Evolutionary conservation across 1,140 invertebrate genomes (phyloP), one percentile per base, ranked within the genome.

Genomic region (Neocloeon triangulifer): DNA sequence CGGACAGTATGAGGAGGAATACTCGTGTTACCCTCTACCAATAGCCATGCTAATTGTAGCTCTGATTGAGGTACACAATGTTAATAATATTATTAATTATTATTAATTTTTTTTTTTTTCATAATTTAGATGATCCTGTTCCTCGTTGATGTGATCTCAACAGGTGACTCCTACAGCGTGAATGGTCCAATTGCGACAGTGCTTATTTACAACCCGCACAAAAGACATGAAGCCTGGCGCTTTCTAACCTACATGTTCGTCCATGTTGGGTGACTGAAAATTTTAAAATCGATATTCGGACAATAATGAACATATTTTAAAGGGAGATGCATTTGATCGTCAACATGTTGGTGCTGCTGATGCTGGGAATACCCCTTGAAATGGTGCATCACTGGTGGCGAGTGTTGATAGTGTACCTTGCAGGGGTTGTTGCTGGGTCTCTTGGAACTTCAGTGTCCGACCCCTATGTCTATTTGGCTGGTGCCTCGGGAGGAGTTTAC

Each of bases 231-330:
- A 58, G 73, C 70, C 0, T 97, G 86, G 86, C 63, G 92, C 42
- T 97, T 75, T 50, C 29, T 95, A 6, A 80, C 81, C 2, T 97
- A 97, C 49, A 94, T 95, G 82, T 75, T 96, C 48, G 88, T 97
- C 20, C 91, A 96, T 55, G 74, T 88, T 35, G 86, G 86, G 76
- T 77, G 51, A 62, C 66, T 5, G 26, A 17, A 18, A 18, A 34
- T 7, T 14, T 32, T 10, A 6, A 10, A 23, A 8, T 14, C 23
- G 17, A 10, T 7, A 8, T 19, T 8, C 7, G 8, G 19, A 10
- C 19, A 9, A 8, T 9, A 22, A 23, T n/a, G n/a, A n/a, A 12
- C 17, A 10, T n/a, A 30, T 1, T 34, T 56, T 56, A 14, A 46
- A 75, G 80, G 16, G 61, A 66, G 19, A 61, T 77, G 32, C 89